A percentile compares a stretch with the other conserved stretches of the same genome.
Evolutionary conservation across 2,113 vertebrate genomes (phyloP).

Genomic region (Leptocoma aspasia): DNA sequence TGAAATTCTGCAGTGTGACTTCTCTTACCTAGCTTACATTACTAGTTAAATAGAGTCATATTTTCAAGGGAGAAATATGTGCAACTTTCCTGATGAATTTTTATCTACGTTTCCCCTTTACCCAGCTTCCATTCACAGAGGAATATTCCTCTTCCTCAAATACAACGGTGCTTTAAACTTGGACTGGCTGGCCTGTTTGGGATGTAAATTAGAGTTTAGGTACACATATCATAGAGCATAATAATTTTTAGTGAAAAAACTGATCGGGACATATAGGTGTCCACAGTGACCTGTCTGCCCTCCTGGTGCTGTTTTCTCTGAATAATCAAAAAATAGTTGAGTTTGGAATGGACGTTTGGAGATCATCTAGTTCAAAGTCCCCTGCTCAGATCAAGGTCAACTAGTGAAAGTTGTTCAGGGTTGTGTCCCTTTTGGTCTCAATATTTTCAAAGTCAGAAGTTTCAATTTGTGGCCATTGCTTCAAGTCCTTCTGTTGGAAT

Average conservation of each 20-base stretch:
- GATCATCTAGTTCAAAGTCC: not conserved
- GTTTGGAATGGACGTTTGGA: not conserved
- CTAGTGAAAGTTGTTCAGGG: not conserved
- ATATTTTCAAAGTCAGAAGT: not conserved
- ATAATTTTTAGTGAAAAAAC: not conserved
- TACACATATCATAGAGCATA: not conserved
- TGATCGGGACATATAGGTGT: accelerated
- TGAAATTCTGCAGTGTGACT: not conserved
- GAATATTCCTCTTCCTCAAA: not conserved
- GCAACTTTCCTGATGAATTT: not conserved
- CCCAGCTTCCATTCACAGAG: not conserved
- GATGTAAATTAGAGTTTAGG: not conserved
- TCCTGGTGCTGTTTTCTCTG: not conserved
- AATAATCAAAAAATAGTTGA: not conserved
- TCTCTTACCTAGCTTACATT: not conserved
- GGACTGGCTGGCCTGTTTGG: not conserved
- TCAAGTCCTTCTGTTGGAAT: no score
- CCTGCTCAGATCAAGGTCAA: not conserved
- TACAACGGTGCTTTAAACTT: not conserved
- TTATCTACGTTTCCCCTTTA: not conserved
- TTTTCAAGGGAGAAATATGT: not conserved
- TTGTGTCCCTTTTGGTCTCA: not conserved
- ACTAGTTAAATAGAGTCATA: not conserved
- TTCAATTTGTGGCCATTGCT: not conserved
- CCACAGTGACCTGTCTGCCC: not conserved